phyloP scores from a whole-genome alignment of 1,140 invertebrate species.

The Ctenoplectra terminalis region DNA sequence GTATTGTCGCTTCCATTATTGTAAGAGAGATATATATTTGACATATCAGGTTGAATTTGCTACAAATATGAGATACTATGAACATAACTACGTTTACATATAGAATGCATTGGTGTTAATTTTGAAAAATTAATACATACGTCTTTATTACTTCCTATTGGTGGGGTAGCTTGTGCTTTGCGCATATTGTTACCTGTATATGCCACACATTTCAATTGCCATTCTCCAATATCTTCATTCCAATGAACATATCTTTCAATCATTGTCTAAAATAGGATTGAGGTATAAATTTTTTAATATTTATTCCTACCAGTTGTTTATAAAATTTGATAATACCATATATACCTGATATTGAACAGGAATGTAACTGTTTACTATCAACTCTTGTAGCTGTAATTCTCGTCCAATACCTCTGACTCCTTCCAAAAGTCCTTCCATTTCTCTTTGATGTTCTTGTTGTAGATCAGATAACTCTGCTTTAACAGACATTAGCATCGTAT shows the following conservation, averaged over 20 bases:
- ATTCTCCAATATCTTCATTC: slow-evolving; percentile 99
- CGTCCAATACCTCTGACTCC: slow-evolving; percentile 94
- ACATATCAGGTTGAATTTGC: slow-evolving; percentile 78
- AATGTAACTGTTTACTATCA: slow-evolving; percentile 94
- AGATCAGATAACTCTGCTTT: slow-evolving; percentile 95
- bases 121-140: slow-evolving; percentile 61
- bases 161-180: slow-evolving; percentile 82
- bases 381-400: slow-evolving; percentile 95
- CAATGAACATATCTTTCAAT: slow-evolving; percentile 97
- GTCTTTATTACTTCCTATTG: slow-evolving; percentile 75
- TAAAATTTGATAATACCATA: slow-evolving; percentile 17
- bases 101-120: not conserved
- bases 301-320: not conserved
- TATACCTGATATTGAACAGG: slow-evolving; percentile 93
- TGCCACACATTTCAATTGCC: slow-evolving; percentile 98
- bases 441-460: slow-evolving; percentile 96
- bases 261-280: slow-evolving; percentile 86
- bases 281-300: not conserved
- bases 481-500: slow-evolving; percentile 90
- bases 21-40: slow-evolving; percentile 81
- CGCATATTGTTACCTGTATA: slow-evolving; percentile 99
- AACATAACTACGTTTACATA: not conserved
- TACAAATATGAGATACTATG: slow-evolving; percentile 51
- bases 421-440: slow-evolving; percentile 97
- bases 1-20: slow-evolving; percentile 75